phyloP scores from a whole-genome alignment of 2,113 vertebrate genomes.

The Rhabdomys dilectus region DNA sequence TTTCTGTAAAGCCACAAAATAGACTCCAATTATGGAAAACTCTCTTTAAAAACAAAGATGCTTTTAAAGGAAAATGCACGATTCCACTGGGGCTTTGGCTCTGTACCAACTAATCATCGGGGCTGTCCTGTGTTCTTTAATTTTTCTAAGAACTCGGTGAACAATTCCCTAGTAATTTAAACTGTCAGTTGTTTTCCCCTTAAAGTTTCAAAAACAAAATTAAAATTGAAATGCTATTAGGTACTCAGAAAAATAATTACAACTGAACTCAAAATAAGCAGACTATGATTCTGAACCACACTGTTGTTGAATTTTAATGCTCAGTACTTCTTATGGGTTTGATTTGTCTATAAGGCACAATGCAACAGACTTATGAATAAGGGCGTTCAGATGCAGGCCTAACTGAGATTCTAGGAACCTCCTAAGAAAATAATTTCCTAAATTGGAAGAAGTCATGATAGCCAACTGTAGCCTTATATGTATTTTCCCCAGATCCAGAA shows the following conservation, averaged over 20 bases:
- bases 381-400: rapidly evolving
- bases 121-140: background rate
- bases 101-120: background rate
- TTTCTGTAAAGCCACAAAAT: conserved; percentile 43
- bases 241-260: background rate
- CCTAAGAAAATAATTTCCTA: background rate
- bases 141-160: background rate
- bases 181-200: background rate
- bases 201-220: conserved; percentile 23
- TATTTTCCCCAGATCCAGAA: background rate
- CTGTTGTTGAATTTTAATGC: background rate
- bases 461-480: background rate
- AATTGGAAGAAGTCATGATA: background rate
- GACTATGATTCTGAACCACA: background rate
- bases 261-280: background rate
- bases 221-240: background rate
- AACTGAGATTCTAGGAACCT: background rate
- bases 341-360: no score
- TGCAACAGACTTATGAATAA: background rate
- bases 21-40: conserved; percentile 40
- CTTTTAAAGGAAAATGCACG: conserved; percentile 2
- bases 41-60: conserved; percentile 48
- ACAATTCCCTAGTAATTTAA: background rate
- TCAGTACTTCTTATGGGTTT: background rate
- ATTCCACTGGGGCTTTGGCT: background rate